Evolutionary conservation across 2,888 invertebrate species (phyloP), one percentile per base, ranked within the genome.

Genomic region (Hesperia comma): DNA sequence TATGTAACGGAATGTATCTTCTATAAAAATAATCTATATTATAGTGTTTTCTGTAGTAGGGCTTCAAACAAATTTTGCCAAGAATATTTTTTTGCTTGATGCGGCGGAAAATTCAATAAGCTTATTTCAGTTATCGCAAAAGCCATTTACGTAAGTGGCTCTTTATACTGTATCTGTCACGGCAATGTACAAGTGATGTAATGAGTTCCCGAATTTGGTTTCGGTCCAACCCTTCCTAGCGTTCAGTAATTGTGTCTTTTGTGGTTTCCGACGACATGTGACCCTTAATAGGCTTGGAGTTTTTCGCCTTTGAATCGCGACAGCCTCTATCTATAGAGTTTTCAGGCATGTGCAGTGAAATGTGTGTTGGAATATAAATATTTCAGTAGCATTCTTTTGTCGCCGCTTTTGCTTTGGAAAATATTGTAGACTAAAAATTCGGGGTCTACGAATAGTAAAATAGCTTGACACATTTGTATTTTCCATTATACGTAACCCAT

Each of bases 211-310:
- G 78, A 76, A 81, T 79, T 85, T 81, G 83, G 83, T 82, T 83
- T 80, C 77, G 73, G 79, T 80, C 83, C 80, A 85, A 86, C 83
- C 86, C 83, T 88, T 88, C 86, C 85, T 84, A 85, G 84, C 86
- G 79, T 84, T 81, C 79, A 79, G 80, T 88, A 87, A 90, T 88
- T 87, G 87, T 86, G 87, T 86, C 86, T 87, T 87, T 87, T 88
- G 87, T 86, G 88, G 88, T 87, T 81, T 81, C 80, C 82, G 81
- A 73, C 81, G 76, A 82, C 86, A 85, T 84, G 85, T 84, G 82
- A 79, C 80, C 76, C 75, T 81, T 86, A 88, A 88, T 86, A 82
- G 85, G 79, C 78, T 78, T 75, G 80, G 80, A 78, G 84, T 86
- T 87, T 86, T 84, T 78, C 81, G 78, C 83, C 82, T 86, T 86